Conservation (phyloP, 2,113 vertebrate species). For the Peromyscus polionotus region DNA sequence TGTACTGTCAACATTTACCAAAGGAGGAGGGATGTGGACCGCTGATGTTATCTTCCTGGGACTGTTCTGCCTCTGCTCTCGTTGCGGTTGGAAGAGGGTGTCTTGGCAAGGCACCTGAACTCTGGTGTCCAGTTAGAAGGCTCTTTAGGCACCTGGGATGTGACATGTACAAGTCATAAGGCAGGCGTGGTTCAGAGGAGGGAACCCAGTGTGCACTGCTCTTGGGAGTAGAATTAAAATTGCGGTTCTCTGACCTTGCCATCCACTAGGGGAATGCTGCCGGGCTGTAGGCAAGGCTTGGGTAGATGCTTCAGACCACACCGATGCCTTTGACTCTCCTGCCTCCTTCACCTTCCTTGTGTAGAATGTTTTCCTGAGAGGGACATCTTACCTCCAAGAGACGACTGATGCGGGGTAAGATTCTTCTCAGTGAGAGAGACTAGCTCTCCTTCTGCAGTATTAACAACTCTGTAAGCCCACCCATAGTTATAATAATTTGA, state of each 20-base stretch:
- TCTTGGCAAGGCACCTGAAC: neutral
- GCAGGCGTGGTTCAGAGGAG: neutral
- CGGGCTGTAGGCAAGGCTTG: neutral
- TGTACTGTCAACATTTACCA: slow-evolving; percentile 4
- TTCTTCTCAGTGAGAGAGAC: neutral
- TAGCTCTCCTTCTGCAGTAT: neutral
- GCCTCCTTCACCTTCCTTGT: neutral
- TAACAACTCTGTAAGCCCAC: neutral
- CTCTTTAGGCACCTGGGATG: neutral
- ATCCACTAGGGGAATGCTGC: neutral
- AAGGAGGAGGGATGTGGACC: neutral
- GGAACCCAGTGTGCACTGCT: neutral
- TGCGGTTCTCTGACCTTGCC: neutral
- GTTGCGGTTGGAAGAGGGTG: neutral
- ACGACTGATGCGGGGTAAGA: slow-evolving; percentile 21
- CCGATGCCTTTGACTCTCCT: neutral
- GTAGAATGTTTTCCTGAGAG: neutral
- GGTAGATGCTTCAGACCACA: neutral
- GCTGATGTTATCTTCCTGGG: rapidly evolving
- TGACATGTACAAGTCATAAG: neutral
- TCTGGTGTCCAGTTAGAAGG: neutral
- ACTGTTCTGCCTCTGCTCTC: neutral
- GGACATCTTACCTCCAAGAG: neutral
- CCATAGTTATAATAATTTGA: neutral
- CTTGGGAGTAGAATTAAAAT: neutral